These are phyloP conservation scores for Blera fallax DNA, from an alignment of 2,888 invertebrate species.

Conservation along the genomic window DNA sequence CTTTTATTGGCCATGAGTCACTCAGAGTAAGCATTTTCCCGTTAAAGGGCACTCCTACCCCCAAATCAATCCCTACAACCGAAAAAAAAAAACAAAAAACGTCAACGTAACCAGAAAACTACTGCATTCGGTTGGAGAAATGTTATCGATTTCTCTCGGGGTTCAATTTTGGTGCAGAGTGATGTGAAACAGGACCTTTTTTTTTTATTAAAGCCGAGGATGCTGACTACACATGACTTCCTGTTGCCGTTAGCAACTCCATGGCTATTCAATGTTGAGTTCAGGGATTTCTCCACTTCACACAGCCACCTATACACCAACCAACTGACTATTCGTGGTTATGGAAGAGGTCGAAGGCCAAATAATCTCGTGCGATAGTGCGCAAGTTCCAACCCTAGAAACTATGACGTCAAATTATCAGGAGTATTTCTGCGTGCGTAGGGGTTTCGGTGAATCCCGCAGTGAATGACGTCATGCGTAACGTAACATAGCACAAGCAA, in stretches of 20 bases:
- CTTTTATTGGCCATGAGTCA: slow-evolving; percentile 41
- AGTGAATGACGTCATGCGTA: slow-evolving; percentile 51
- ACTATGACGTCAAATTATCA: slow-evolving; percentile 40
- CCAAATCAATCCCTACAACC: not conserved
- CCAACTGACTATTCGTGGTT: not conserved
- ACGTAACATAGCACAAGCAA: not conserved
- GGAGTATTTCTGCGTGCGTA: slow-evolving; percentile 31
- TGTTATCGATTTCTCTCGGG: slow-evolving; percentile 50
- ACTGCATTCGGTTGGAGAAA: slow-evolving; percentile 63
- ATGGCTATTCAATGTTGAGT: slow-evolving; percentile 67
- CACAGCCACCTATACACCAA: not conserved
- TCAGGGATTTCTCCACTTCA: slow-evolving; percentile 63
- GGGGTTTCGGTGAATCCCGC: slow-evolving; percentile 15
- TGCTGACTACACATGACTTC: slow-evolving; percentile 54
- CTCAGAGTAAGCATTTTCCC: slow-evolving; percentile 11
- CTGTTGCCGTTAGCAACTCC: slow-evolving; percentile 66
- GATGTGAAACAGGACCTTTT: not conserved
- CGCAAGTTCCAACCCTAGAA: slow-evolving; percentile 39
- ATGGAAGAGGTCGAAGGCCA: slow-evolving; percentile 44
- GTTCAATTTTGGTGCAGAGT: slow-evolving; percentile 30
- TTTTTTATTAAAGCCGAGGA: slow-evolving; percentile 33
- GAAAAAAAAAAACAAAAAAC: not conserved
- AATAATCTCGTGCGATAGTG: slow-evolving; percentile 14
- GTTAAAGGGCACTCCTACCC: not conserved
- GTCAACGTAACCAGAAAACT: slow-evolving; percentile 23